Base-by-base conservation (phyloP, 2,888 invertebrate genomes). In the Nesidiocoris tenuis region DNA sequence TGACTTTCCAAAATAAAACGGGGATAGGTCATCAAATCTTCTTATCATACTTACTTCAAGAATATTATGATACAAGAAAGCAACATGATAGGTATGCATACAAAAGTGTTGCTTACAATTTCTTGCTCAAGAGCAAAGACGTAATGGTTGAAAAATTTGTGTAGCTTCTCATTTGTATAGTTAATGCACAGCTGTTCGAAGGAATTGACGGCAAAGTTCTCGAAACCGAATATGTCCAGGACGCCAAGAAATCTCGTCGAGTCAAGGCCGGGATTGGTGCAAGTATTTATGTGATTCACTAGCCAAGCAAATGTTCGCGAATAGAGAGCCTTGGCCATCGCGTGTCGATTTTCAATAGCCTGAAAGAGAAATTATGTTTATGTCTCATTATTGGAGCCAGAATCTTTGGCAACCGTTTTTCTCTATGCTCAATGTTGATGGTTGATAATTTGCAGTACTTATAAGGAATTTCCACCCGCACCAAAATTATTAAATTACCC, bases 101-200 rank as follows among this genome's bases (percentile, higher is more conserved):
- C n/a, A n/a, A n/a, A n/a, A n/a, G n/a, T n/a, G n/a, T n/a, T 17
- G 89, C 93, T 90, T 85, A 95, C 95, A 82, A 94, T 91, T 85
- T 95, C 93, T 84, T 95, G 96, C 83, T 97, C 96, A 79, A 96
- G 83, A 0, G 95, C 94, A 82, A 97, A 96, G 23, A 97, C 96
- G 82, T 96, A 96, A 83, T 96, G 95, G 85, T 96, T 96, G 85
- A 97, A 97, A 86, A 96, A 96, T 86, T 94, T 94, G 83, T 96
- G 96, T 54, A 96, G 87, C 83, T 96, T 96, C 84, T 96, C 95
- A 83, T 96, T 96, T 0, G 95, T 94, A 84, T 95, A 96, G 85
- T 96, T 96, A 79, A 96, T 96, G 83, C 95, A 95, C 12, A 95
- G 87, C 82, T 96, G 96, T 83, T 96, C 96, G 81, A 96, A 91